Evolutionary conservation across 2,113 vertebrate species (phyloP), one percentile per base, ranked within the genome.

Genomic region (Saguinus imperator): DNA sequence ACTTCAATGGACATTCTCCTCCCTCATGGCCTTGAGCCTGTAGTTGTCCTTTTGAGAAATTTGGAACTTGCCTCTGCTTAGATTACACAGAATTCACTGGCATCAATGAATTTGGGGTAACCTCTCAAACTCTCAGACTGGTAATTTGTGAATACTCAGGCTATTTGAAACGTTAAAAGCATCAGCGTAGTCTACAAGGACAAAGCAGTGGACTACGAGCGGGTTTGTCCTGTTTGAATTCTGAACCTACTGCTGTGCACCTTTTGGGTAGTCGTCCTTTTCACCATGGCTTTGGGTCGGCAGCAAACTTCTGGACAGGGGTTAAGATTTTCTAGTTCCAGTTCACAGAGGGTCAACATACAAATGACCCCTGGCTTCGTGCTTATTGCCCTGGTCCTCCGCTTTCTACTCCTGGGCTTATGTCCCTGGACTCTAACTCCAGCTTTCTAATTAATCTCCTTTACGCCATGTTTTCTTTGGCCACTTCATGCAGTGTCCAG

Each of bases 381-480:
- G 2, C 5, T 79, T 8, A 11, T 1, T 32, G 6, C 8, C n/a
- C 18, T 66, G 1, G 8, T 50, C 70, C 48, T 89, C 76, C 16
- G 8, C 25, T 27, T 27, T 45, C 11, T n/a, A 16, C 18, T 8
- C 4, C 21, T 55, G 14, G 66, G n/a, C 5, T 20, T 52, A 17
- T 82, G 18, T 23, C n/a, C 79, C 32, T 16, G 23, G 40, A 43
- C 32, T 20, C 3, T 21, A 17, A 3, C 8, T 32, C 8, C 52
- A 55, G 29, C 55, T n/a, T 72, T 64, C 21, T 27, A 27, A 72
- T 8, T 18, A 37, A 32, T 45, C 13, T 23, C 79, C 17, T 11
- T 58, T 1, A 6, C 29, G 23, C 40, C 45, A 43, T 0, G 1
- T 16, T 66, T 35, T 8, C n/a, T 40, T 37, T 12, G 35, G 4